Evolutionary conservation across 2,888 invertebrate genomes (phyloP), one percentile per base, ranked within the genome.

Genomic region (Zhuqinia jingwanae): DNA sequence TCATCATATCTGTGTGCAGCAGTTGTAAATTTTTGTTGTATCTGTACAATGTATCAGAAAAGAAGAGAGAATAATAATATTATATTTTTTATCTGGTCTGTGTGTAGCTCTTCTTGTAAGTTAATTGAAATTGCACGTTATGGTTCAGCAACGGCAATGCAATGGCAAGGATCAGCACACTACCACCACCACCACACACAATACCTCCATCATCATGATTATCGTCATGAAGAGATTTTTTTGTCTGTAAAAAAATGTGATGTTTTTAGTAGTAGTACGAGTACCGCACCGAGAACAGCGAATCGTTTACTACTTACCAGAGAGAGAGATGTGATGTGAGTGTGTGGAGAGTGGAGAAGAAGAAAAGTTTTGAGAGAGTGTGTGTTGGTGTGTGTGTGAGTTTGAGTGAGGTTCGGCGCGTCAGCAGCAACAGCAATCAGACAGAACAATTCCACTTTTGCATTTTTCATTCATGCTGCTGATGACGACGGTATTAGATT

Each of bases 91-190:
- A 68, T 65, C 68, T 68, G 20, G n/a, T n/a, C n/a, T n/a, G n/a
- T n/a, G n/a, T n/a, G 8, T 10, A 45, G 42, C 20, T 42, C 20
- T 42, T 68, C 27, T 45, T 68, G 68, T 68, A 68, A 36, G 68
- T 68, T 68, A 68, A 68, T 68, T 68, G 68, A 68, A 68, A 68
- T 45, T 42, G 68, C 42, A 68, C 68, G 68, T 42, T 68, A 68
- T 45, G 68, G 68, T 68, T 68, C 68, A 68, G 68, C 68, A 65
- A 11, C 42, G 45, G 45, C 27, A 68, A 8, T 68, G 68, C 22
- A 68, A 68, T 68, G 68, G 68, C 45, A 68, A 68, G 68, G 42
- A 68, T 68, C 68, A 68, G 5, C 36, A 36, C n/a, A n/a, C 47
- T 47, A 8, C 47, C n/a, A 47, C 47, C n/a, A 22, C 58, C 56